Base-by-base conservation (phyloP, 2,888 invertebrate species). In the Melanostoma mellinum region DNA sequence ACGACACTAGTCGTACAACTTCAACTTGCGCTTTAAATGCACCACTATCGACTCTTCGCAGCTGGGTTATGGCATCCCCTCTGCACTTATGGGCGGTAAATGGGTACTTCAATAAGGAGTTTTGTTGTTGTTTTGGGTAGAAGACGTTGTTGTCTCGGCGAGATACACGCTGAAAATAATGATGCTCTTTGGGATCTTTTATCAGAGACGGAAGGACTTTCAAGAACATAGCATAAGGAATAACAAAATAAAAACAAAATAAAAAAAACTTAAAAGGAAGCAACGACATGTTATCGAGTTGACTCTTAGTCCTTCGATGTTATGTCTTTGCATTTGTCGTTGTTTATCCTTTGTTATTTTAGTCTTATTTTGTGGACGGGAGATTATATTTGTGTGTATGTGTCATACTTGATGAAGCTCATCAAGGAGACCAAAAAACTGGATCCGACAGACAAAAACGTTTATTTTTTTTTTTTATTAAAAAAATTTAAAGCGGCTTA, bases 101-200 rank as follows among this genome's bases (percentile, higher is more conserved):
- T 74, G 48, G 58, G 67, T 69, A 63, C 52, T 72, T 55, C 46
- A 35, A 61, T 40, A 55, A 78, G 20, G 53, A 35, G 52, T 20
- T 55, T 53, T 76, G 60, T 60, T 48, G 30, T 52, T 65, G 63
- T 40, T 38, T 30, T 33, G 40, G 67, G 46, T 2, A 48, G 36
- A 9, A 32, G 33, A 46, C 60, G 9, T 20, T 36, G n/a, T 42
- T 44, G 61, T 50, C 61, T 73, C 36, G 44, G 48, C 46, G 38
- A 56, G 73, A 78, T 77, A 69, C 58, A 74, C 63, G 60, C 60
- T 78, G 58, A 78, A 78, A 84, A 84, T 84, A 84, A 78, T 78
- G 78, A 78, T 74, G 73, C 78, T 73, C 72, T 44, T 73, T 44
- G 77, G 67, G 44, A 67, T 75, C 67, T 58, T 75, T 84, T 78